These are phyloP conservation scores for Yponomeuta evonymella DNA, from an alignment of 2,888 invertebrate species.

Conservation along the genomic window DNA sequence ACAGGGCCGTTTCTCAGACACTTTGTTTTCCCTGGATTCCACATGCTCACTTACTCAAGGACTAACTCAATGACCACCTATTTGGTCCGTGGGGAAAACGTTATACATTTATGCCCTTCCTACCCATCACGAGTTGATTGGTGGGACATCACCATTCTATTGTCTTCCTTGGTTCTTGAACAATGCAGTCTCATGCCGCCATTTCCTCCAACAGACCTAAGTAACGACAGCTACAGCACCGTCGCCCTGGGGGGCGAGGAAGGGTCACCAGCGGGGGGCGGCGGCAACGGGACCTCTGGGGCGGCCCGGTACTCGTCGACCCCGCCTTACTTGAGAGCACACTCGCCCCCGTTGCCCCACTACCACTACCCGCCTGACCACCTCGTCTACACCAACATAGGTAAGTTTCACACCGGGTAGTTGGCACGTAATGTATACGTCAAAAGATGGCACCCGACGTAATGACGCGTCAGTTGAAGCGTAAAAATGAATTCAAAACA, in stretches of 20 bases:
- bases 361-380: constrained; percentile 89
- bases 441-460: not conserved
- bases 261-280: constrained; percentile 80
- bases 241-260: constrained; percentile 91
- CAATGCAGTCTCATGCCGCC: not conserved
- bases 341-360: constrained; percentile 86
- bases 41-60: too few relatives aligned
- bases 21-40: too few relatives aligned
- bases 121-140: too few relatives aligned
- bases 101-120: too few relatives aligned
- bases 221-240: constrained; percentile 93
- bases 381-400: constrained; percentile 88
- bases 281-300: constrained; percentile 75
- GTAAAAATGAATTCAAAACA: too few relatives aligned
- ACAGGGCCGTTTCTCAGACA: too few relatives aligned
- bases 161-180: not conserved
- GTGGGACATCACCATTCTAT: too few relatives aligned
- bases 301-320: constrained; percentile 75
- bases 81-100: too few relatives aligned
- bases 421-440: too few relatives aligned
- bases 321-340: constrained; percentile 86
- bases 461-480: constrained; percentile 8
- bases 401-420: constrained; percentile 55
- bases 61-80: too few relatives aligned
- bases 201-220: constrained; percentile 78